A percentile compares a stretch with the other conserved stretches of the same genome.
Evolutionary conservation across 2,797 vertebrate genomes (phyloP).

Genomic region (Florisuga fusca): DNA sequence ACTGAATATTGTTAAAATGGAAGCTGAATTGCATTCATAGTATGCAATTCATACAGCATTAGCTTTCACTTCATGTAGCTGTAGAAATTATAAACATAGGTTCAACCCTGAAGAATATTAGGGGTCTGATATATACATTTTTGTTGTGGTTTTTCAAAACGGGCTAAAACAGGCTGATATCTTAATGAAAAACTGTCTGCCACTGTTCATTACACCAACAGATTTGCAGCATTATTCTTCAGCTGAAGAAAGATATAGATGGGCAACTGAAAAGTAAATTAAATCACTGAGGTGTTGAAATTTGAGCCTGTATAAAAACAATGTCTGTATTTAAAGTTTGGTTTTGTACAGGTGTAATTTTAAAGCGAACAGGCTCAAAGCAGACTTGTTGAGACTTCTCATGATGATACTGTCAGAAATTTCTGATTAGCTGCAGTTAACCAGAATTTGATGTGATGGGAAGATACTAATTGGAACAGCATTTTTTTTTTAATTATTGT

Average conservation of each 20-base stretch:
- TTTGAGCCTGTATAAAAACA: neutral
- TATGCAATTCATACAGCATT: no score
- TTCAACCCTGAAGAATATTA: neutral
- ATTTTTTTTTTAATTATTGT: neutral
- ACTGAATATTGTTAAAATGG: neutral
- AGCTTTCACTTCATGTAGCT: neutral
- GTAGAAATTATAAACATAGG: neutral
- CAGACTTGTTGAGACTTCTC: neutral
- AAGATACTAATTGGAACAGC: neutral
- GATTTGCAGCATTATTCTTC: neutral
- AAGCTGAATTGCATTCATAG: neutral
- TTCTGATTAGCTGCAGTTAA: neutral
- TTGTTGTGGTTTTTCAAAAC: neutral
- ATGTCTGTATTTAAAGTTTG: neutral
- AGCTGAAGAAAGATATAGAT: neutral
- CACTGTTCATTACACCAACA: neutral
- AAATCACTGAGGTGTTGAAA: neutral
- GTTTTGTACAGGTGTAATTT: constrained; percentile 19
- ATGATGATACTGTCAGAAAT: neutral
- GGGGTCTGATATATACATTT: neutral
- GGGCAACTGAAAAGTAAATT: neutral
- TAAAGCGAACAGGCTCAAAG: neutral
- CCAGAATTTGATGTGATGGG: neutral
- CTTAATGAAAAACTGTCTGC: neutral
- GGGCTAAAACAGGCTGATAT: neutral